Conservation (phyloP, 1,140 invertebrate species). For the Macrotrachela quadricornifera region DNA sequence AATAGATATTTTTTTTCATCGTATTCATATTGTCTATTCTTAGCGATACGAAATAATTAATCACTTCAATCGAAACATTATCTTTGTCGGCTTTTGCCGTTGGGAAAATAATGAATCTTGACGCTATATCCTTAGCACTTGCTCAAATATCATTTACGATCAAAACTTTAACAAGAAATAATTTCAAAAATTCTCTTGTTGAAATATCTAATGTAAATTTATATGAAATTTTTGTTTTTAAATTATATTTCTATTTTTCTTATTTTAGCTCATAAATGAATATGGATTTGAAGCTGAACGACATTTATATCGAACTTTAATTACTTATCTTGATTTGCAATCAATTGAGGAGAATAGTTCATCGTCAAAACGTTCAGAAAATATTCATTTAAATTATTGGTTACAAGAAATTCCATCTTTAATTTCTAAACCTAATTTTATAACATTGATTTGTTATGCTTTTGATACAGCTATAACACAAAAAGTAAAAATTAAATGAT, state of each 20-base stretch:
- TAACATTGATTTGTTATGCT: conserved; percentile 54
- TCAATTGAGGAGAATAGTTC: conserved; percentile 34
- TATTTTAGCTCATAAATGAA: conserved; percentile 41
- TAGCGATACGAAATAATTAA: too few relatives aligned
- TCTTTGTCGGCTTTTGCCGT: too few relatives aligned
- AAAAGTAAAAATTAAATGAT: too few relatives aligned
- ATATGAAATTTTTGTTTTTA: background rate
- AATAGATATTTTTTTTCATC: too few relatives aligned
- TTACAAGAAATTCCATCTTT: conserved; percentile 35
- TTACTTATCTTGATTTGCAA: conserved; percentile 42
- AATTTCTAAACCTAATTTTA: conserved; percentile 46
- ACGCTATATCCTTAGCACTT: too few relatives aligned
- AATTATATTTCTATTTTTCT: conserved; percentile 1
- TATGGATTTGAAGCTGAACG: conserved; percentile 64
- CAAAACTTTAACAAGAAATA: too few relatives aligned
- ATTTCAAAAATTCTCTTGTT: too few relatives aligned
- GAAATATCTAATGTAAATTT: too few relatives aligned
- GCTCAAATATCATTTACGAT: too few relatives aligned
- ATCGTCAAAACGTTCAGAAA: conserved; percentile 38
- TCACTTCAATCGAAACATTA: too few relatives aligned
- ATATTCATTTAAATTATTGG: conserved; percentile 50
- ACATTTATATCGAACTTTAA: conserved; percentile 62
- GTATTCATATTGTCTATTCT: too few relatives aligned
- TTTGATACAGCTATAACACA: conserved; percentile 38
- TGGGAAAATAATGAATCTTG: too few relatives aligned